Base-by-base conservation (phyloP, 1,140 invertebrate species). In the Mycetomoellerius zeteki region DNA sequence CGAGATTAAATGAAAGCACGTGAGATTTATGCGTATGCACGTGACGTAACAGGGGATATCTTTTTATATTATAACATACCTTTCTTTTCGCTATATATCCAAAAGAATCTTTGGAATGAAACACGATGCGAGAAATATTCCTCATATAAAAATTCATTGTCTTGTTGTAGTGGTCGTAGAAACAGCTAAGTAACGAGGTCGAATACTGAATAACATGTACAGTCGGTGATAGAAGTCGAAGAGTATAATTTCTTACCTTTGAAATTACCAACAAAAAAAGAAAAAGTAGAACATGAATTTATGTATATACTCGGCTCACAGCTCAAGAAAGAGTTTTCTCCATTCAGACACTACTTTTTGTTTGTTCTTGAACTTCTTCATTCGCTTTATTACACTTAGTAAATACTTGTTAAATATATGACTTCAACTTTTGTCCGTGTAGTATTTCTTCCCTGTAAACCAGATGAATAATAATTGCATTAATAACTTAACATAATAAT, bases 301-400 rank as follows among this genome's bases (percentile, higher is more conserved):
- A 84, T 84, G 80, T 84, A 84, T 82, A 73, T 73, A 84, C 64
- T 71, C 50, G 33, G 33, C 64, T 67, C 33, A 33, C 54, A 30
- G 3, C 54, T 60, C 33, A 30, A 60, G 80, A 27, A 58, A 37
- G 69, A 84, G 69, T 84, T 84, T 84, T 62, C 80, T 84, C 80
- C 37, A 84, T 75, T 84, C 80, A 73, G 54, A 60, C 80, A 60
- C 24, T 47, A 62, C 69, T 84, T 84, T 73, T 84, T 73, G 37
- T 84, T 84, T 84, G 80, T 75, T 75, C 76, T 30, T 54, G 24
- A 75, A 84, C 80, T 84, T 84, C 47, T 19, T 84, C 69, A 84
- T 73, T 84, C 37, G 27, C 69, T 60, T 75, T 84, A 84, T 84
- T 73, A 56, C n/a, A 64, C 37, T 73, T 81, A 27, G 64, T 71